phyloP scores from a whole-genome alignment of 2,113 vertebrate genomes.

The Ciconia stormi region DNA sequence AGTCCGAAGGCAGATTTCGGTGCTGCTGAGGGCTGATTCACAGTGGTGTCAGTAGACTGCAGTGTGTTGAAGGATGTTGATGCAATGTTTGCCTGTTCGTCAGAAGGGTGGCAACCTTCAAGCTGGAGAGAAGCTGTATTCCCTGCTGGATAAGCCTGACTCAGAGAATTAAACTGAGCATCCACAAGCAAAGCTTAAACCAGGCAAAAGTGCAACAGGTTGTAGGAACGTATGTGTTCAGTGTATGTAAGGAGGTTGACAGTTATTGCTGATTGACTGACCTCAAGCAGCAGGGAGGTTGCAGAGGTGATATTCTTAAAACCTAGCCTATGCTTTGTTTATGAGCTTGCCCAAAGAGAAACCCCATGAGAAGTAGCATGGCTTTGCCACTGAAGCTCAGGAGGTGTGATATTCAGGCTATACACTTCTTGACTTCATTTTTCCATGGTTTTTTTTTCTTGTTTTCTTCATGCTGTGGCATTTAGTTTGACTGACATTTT shows the following conservation, averaged over 20 bases:
- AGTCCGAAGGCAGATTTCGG: fast-evolving
- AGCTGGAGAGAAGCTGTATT: neutral
- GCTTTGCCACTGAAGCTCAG: neutral
- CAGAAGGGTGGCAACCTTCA: neutral
- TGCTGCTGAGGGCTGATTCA: neutral
- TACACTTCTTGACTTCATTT: neutral
- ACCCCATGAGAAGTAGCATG: neutral
- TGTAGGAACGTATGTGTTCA: neutral
- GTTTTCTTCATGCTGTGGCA: neutral
- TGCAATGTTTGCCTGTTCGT: neutral
- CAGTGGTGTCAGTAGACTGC: neutral
- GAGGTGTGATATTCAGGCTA: neutral
- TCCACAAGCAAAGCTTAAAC: neutral
- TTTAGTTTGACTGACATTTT: neutral
- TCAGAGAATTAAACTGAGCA: neutral
- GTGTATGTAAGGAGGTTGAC: fast-evolving
- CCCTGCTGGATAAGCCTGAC: neutral
- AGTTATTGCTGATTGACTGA: neutral
- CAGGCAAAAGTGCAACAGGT: fast-evolving
- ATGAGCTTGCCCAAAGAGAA: neutral
- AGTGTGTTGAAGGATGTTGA: neutral
- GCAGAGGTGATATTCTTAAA: neutral
- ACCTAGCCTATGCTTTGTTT: neutral
- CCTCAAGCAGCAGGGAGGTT: neutral
- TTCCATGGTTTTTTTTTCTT: neutral